A percentile compares a stretch with the other conserved stretches of the same genome.
Conservation (phyloP, 2,113 vertebrate genomes). For the Cervus canadensis region DNA sequence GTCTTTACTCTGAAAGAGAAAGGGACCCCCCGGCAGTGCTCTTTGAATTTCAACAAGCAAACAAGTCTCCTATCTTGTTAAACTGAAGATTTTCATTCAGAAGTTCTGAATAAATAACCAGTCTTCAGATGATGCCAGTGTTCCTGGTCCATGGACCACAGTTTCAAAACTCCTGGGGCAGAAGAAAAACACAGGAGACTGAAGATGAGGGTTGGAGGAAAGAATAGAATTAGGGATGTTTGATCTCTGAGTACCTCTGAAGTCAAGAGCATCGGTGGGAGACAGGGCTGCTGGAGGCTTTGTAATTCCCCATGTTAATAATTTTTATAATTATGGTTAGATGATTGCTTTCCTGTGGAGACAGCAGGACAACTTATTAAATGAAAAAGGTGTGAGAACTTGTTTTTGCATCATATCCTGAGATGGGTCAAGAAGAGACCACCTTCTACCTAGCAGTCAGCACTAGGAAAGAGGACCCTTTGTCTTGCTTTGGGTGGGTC, state of each 20-base stretch:
- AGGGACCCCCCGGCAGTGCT: neutral
- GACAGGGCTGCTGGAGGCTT: neutral
- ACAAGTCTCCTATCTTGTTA: neutral
- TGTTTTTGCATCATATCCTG: neutral
- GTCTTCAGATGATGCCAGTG: neutral
- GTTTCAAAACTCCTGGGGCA: neutral
- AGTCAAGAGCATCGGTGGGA: neutral
- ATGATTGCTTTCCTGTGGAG: neutral
- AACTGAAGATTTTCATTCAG: slow-evolving; percentile 18
- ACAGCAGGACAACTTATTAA: neutral
- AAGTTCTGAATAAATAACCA: neutral
- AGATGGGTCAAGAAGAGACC: neutral
- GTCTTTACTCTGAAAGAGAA: neutral
- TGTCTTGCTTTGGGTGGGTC: neutral
- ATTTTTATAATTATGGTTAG: neutral
- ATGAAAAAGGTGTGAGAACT: neutral
- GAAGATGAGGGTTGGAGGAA: neutral
- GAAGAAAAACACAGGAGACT: neutral
- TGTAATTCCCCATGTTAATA: neutral
- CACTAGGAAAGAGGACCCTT: neutral
- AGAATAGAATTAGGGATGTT: neutral
- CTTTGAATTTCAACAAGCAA: neutral
- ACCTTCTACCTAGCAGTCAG: neutral
- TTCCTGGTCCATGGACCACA: neutral
- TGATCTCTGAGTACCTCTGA: neutral